phyloP scores from a whole-genome alignment of 2,113 vertebrate species.

The Hypomesus transpacificus region DNA sequence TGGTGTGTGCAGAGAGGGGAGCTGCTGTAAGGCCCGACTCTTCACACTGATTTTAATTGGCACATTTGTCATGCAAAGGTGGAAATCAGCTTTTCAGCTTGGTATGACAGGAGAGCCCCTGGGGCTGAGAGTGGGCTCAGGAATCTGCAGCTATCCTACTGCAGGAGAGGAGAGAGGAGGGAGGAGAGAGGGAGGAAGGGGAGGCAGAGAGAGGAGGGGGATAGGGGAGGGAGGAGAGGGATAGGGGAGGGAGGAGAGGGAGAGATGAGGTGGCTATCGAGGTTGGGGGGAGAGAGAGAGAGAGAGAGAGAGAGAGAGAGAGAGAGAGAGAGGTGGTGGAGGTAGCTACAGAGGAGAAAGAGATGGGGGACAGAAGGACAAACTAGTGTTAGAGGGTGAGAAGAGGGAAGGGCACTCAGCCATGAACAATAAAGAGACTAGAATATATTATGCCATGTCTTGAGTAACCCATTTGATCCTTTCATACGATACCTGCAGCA shows the following conservation, averaged over 20 bases:
- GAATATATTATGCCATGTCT: not conserved
- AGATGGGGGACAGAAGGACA: too few species aligned
- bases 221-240: constrained; percentile 2
- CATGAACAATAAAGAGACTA: not conserved
- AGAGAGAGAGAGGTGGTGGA: not conserved
- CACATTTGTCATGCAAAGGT: constrained; percentile 52
- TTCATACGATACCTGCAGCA: not conserved
- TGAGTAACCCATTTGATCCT: not conserved
- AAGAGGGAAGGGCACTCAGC: too few species aligned
- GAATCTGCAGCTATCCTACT: not conserved
- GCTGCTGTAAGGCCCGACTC: constrained; percentile 28
- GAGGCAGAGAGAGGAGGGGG: not conserved
- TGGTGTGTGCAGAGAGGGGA: constrained; percentile 6
- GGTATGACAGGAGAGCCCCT: constrained; percentile 17
- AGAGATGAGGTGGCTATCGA: too few species aligned
- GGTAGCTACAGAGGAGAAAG: not conserved
- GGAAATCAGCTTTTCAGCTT: constrained; percentile 28
- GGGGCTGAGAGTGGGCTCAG: constrained; percentile 3
- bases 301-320: not conserved
- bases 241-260: not conserved
- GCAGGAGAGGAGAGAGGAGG: not conserved
- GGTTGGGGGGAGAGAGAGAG: too few species aligned
- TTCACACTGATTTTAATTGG: constrained; percentile 54
- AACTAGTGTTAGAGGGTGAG: too few species aligned
- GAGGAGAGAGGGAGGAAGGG: not conserved